Evolutionary conservation across 30 jellyfish, hydroid and myxozoan genomes (phyloP).

Genomic region (Cassiopea andromeda): DNA sequence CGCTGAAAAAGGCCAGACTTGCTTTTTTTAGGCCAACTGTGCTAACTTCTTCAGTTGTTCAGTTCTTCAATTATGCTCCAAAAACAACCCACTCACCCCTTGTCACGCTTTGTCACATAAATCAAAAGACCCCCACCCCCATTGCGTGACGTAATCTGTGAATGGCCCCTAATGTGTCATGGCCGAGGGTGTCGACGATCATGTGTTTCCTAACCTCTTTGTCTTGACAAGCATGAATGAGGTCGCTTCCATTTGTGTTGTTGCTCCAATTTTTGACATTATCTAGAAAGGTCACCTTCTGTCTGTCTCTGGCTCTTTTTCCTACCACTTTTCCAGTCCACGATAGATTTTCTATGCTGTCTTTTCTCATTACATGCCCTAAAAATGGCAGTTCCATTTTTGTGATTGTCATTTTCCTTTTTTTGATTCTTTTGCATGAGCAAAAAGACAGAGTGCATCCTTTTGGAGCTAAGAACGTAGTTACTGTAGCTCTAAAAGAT

Average conservation of each 20-base stretch:
- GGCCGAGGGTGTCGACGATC: constrained; percentile 60
- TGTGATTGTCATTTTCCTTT: not conserved
- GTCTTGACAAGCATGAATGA: constrained; percentile 52
- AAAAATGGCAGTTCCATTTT: constrained; percentile 44
- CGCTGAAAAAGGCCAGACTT: too few relatives aligned
- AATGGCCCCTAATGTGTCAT: constrained; percentile 16
- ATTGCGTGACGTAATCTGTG: too few relatives aligned
- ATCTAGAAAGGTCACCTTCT: constrained; percentile 40
- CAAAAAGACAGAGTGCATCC: too few relatives aligned
- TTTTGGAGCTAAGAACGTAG: too few relatives aligned
- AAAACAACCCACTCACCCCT: too few relatives aligned
- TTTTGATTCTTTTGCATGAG: too few relatives aligned
- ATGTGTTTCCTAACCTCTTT: constrained; percentile 37
- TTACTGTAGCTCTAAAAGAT: too few relatives aligned
- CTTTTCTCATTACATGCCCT: constrained; percentile 41
- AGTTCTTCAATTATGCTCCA: too few relatives aligned
- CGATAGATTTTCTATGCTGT: constrained; percentile 54
- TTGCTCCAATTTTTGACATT: constrained; percentile 42
- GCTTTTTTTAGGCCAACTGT: too few relatives aligned
- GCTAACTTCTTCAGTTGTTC: too few relatives aligned
- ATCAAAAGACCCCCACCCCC: too few relatives aligned
- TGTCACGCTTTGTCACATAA: too few relatives aligned
- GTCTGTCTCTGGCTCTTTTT: constrained; percentile 51
- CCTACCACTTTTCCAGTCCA: constrained; percentile 37
- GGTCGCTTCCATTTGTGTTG: constrained; percentile 41